Evolutionary conservation across 2,888 invertebrate species (phyloP).

Genomic region (Hirudinaria manillensis): DNA sequence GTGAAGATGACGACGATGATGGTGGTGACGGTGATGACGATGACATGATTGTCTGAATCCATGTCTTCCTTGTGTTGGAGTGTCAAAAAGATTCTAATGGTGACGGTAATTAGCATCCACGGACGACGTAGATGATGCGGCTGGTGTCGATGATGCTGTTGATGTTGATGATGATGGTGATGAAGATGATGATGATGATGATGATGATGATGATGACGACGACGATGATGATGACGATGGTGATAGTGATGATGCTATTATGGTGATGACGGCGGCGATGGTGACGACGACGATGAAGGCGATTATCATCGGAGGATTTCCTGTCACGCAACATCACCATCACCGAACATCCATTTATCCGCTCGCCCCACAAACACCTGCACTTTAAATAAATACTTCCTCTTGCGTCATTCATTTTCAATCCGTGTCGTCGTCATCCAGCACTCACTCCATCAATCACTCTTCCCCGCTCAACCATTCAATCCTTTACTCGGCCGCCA

Average conservation of each 20-base stretch:
- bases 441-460: not conserved
- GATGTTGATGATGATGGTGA: conserved; percentile 1
- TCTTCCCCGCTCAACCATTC: not conserved
- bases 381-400: too few species aligned
- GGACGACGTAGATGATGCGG: not conserved
- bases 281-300: not conserved
- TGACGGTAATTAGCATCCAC: not conserved
- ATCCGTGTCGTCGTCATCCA: too few species aligned
- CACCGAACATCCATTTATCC: too few species aligned
- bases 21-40: not conserved
- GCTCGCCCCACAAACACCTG: too few species aligned
- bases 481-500: too few species aligned
- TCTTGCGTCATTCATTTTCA: too few species aligned
- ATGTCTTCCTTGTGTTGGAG: not conserved
- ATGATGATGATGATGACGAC: not conserved
- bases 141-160: not conserved
- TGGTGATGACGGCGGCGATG: not conserved
- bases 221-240: conserved; percentile 1
- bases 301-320: not conserved
- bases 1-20: not conserved
- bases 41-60: not conserved
- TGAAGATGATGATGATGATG: not conserved
- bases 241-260: not conserved
- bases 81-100: not conserved
- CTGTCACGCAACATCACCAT: too few species aligned